A percentile compares a stretch with the other conserved stretches of the same genome.
These are phyloP conservation scores for Paralichthys olivaceus DNA, from an alignment of 2,113 vertebrate species.

Conservation along the genomic window DNA sequence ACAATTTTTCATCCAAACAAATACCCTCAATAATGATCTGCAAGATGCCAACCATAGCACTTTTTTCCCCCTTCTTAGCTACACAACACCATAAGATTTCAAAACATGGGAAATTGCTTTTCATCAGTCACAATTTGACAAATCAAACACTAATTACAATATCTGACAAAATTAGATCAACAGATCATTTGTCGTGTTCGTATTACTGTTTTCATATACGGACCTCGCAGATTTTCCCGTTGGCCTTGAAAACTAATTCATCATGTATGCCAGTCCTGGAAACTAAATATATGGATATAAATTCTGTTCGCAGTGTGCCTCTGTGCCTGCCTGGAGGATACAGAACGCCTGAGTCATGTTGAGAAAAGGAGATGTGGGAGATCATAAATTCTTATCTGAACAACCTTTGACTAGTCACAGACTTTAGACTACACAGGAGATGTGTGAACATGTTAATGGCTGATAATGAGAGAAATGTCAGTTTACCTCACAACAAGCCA, in stretches of 20 bases:
- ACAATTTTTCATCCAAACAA: constrained; percentile 59
- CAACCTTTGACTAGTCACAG: constrained; percentile 64
- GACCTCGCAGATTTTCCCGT: constrained; percentile 19
- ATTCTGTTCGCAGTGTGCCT: constrained; percentile 56
- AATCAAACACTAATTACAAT: constrained; percentile 79
- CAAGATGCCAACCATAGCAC: constrained; percentile 39
- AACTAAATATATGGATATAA: constrained; percentile 69
- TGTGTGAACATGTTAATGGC: constrained; percentile 9
- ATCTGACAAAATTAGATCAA: constrained; percentile 66
- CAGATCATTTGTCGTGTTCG: constrained; percentile 68
- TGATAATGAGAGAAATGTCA: constrained; percentile 8
- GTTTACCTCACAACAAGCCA: neutral
- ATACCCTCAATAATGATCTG: constrained; percentile 58
- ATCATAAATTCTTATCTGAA: constrained; percentile 66
- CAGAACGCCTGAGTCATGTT: constrained; percentile 63
- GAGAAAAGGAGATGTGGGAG: constrained; percentile 53
- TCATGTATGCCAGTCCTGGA: constrained; percentile 56
- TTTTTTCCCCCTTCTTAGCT: constrained; percentile 25
- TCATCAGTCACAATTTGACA: constrained; percentile 68
- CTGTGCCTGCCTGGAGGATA: constrained; percentile 43
- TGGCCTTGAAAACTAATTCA: constrained; percentile 52
- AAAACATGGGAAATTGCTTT: constrained; percentile 45
- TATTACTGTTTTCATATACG: constrained; percentile 21
- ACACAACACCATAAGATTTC: constrained; percentile 39
- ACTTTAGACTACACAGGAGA: constrained; percentile 12